Base-by-base conservation (phyloP, 1,140 invertebrate species). In the Colletes latitarsis region DNA sequence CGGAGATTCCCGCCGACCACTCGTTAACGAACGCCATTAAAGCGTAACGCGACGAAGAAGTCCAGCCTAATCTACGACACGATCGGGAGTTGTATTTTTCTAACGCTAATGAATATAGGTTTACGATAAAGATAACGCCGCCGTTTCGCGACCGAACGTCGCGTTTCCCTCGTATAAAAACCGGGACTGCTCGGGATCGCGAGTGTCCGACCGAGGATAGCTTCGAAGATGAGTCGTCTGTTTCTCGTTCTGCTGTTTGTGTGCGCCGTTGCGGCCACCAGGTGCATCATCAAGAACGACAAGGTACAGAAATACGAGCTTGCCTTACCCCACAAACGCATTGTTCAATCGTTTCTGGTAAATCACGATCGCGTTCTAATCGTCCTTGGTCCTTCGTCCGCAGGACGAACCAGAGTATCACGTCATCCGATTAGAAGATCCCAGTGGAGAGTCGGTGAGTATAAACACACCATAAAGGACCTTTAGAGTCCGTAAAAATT, bases 221-320 rank as follows among this genome's bases (percentile, higher is more conserved):
- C 55, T 15, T 53, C 58, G 30, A 85, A 41, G 68, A 86, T 86
- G 84, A 74, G 0, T 6, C 76, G 81, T 49, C 53, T 83, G 43
- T 66, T 86, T 60, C 72, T 86, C 12, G 10, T 86, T 15, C 53
- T 69, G n/a, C 57, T 86, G 62, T 58, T 88, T 43, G 75, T 77
- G 43, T 81, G 67, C 73, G 46, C 73, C 53, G 52, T 77, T 15
- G 57, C 39, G 43, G 60, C 77, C 17, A 82, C 66, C 19, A 53
- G 67, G 6, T 84, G 82, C 53, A 86, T 85, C 70, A 19, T 86
- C 52, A 77, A 76, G 9, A 69, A 88, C 19, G 80, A 83, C 62
- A 88, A 88, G 88, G 86, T 88, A 88, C 84, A 58, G 43, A 81
- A 66, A 84, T 84, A 84, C 72, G 70, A 84, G 19, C 82, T 88